A percentile compares a stretch with the other conserved stretches of the same genome.
Conservation (phyloP, 2,888 invertebrate genomes). For the Odontocolon sp. region DNA sequence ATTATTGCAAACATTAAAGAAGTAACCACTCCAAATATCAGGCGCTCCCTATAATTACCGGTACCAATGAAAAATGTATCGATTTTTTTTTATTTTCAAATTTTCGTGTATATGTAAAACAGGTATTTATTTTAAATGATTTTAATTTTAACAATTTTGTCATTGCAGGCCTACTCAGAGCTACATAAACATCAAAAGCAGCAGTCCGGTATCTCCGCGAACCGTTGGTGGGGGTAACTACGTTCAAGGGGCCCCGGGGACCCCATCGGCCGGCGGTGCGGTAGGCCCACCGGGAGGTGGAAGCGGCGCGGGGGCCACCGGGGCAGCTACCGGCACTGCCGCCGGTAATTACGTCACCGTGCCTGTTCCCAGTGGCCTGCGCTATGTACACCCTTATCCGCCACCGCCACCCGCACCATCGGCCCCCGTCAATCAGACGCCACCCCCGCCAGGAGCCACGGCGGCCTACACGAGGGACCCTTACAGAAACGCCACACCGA, state of each 20-base stretch:
- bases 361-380: slow-evolving; percentile 80
- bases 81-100: background rate
- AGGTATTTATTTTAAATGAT: background rate
- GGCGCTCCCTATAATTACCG: too few relatives aligned
- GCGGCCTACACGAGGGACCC: slow-evolving; percentile 76
- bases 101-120: too few relatives aligned
- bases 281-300: slow-evolving; percentile 70
- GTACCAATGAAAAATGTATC: too few relatives aligned
- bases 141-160: background rate
- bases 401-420: slow-evolving; percentile 78
- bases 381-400: slow-evolving; percentile 78
- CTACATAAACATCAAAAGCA: slow-evolving; percentile 79
- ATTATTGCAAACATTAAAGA: too few relatives aligned
- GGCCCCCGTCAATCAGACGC: slow-evolving; percentile 79
- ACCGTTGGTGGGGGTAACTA: slow-evolving; percentile 75
- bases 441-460: slow-evolving; percentile 80
- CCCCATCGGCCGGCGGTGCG: slow-evolving; percentile 79
- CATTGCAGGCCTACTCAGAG: slow-evolving; percentile 77
- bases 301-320: slow-evolving; percentile 81
- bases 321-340: slow-evolving; percentile 82
- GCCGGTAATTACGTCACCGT: slow-evolving; percentile 82
- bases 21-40: too few relatives aligned
- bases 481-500: slow-evolving; percentile 76
- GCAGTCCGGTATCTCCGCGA: slow-evolving; percentile 78
- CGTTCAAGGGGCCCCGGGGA: slow-evolving; percentile 73